Percentiles rank a stretch among this genome's conserved stretches.
phyloP scores from a whole-genome alignment of 2,888 invertebrate species.

The Ferrisia virgata region DNA sequence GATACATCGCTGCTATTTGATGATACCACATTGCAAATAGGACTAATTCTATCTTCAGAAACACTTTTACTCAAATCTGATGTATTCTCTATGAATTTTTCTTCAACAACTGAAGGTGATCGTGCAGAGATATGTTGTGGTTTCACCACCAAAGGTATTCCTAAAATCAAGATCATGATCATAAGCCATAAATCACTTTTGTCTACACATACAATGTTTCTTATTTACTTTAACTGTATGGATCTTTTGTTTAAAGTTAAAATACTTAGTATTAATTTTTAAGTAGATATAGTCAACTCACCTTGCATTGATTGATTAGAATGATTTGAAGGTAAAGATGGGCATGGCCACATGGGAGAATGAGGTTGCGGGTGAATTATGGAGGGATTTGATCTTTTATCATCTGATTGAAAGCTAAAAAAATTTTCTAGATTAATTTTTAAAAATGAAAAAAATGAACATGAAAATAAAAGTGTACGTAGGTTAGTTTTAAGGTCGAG shows the following conservation, averaged over 20 bases:
- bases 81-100: conserved; percentile 33
- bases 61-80: conserved; percentile 27
- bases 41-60: conserved; percentile 24
- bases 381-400: conserved; percentile 41
- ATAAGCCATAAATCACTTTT: too few relatives aligned
- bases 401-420: conserved; percentile 42
- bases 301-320: conserved; percentile 29
- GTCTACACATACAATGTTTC: too few relatives aligned
- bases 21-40: conserved; percentile 42
- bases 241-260: too few relatives aligned
- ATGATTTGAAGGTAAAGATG: conserved; percentile 35
- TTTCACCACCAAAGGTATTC: conserved; percentile 41
- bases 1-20: conserved; percentile 42
- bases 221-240: too few relatives aligned
- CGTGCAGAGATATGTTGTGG: conserved; percentile 26
- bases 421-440: background rate
- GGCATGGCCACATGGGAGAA: conserved; percentile 38
- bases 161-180: background rate
- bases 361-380: conserved; percentile 39
- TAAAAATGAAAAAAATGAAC: background rate
- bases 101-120: conserved; percentile 10
- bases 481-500: too few relatives aligned
- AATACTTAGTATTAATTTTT: too few relatives aligned
- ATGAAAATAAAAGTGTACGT: background rate
- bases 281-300: background rate